These are phyloP conservation scores for Pedetes capensis DNA, from an alignment of 2,113 vertebrate genomes.

Conservation along the genomic window DNA sequence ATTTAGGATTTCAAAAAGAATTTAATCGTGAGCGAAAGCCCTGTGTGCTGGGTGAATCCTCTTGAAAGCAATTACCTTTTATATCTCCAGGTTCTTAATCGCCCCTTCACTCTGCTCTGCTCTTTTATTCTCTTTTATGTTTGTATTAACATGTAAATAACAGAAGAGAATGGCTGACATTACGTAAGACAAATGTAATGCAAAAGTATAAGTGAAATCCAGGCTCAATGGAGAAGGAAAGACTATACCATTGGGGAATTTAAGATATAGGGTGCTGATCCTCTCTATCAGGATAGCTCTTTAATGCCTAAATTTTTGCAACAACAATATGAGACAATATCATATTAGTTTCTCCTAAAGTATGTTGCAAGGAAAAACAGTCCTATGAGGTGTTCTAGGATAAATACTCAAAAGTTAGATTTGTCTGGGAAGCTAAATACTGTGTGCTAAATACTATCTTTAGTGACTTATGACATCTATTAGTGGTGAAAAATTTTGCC, in stretches of 20 bases:
- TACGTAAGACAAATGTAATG: not conserved
- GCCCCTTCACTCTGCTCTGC: conserved; percentile 30
- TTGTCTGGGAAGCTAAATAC: not conserved
- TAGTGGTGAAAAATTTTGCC: not conserved
- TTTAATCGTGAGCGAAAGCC: conserved; percentile 72
- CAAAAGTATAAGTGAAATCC: not conserved
- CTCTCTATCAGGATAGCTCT: not conserved
- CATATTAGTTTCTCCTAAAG: not conserved
- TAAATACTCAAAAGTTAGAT: not conserved
- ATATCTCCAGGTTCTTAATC: conserved; percentile 53
- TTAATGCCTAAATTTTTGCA: not conserved
- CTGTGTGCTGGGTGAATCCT: not conserved
- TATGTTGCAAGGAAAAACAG: not conserved
- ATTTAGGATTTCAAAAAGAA: conserved; percentile 80
- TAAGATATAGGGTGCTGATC: not conserved
- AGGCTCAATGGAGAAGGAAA: not conserved
- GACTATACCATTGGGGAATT: not conserved
- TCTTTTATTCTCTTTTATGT: conserved; percentile 76
- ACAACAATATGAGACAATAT: not conserved
- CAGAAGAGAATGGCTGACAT: not conserved
- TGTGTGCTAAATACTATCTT: not conserved
- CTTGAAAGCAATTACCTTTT: conserved; percentile 61
- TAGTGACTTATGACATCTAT: not conserved
- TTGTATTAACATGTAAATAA: conserved; percentile 69
- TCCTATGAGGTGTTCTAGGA: not conserved